Conservation (phyloP, 2,888 invertebrate species). For the Caenorhabditis auriculariae region DNA sequence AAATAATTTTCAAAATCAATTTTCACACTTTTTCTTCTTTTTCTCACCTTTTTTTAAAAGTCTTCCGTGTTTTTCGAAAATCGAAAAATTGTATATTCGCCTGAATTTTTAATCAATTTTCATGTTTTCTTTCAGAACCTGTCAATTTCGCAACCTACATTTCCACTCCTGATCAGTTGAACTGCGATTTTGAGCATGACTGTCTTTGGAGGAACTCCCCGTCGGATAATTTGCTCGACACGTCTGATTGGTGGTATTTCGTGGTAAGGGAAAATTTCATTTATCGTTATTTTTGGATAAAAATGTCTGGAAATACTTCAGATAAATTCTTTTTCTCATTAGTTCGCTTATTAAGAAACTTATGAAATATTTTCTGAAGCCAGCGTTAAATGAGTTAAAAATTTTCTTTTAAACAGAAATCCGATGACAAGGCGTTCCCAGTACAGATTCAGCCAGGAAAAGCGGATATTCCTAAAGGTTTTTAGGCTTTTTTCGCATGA, state of each 20-base stretch:
- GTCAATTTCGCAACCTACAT: conserved; percentile 48
- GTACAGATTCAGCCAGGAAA: conserved; percentile 58
- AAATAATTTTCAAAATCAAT: too few relatives aligned
- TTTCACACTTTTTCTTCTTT: too few relatives aligned
- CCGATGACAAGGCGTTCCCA: conserved; percentile 56
- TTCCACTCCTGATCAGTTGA: conserved; percentile 40
- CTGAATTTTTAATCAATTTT: not conserved
- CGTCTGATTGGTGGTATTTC: conserved; percentile 61
- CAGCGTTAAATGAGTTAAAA: not conserved
- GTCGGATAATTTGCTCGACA: conserved; percentile 55
- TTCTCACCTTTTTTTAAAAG: too few relatives aligned
- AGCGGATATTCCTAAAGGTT: conserved; percentile 20
- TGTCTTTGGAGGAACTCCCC: conserved; percentile 59
- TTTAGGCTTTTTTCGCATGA: not conserved
- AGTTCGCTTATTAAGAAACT: too few relatives aligned
- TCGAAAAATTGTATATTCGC: too few relatives aligned
- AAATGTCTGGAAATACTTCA: too few relatives aligned
- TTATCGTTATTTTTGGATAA: not conserved
- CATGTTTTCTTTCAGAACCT: conserved; percentile 30
- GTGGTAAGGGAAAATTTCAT: conserved; percentile 24
- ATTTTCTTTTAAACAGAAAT: conserved; percentile 34
- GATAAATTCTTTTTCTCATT: too few relatives aligned
- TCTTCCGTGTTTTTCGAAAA: too few relatives aligned
- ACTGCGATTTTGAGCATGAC: conserved; percentile 50
- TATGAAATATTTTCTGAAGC: too few relatives aligned